These are phyloP conservation scores for Dinothrombium tinctorium DNA, from an alignment of 1,140 invertebrate species.

Conservation along the genomic window DNA sequence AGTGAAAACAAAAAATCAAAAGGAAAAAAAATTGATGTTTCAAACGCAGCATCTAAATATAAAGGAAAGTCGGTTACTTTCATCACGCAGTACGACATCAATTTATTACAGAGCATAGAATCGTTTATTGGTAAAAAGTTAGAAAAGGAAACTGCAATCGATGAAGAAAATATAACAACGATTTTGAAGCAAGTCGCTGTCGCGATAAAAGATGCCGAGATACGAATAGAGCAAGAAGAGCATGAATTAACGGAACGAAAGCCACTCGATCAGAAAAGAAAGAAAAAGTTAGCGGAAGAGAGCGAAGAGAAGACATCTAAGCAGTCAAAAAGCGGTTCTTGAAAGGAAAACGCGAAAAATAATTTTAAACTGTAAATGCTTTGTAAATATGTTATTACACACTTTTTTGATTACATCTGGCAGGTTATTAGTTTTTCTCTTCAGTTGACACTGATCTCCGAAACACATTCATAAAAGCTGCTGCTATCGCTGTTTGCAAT, in stretches of 20 bases:
- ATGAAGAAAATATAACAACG: slow-evolving; percentile 53
- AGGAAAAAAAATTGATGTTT: not conserved
- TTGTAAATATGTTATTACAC: no score
- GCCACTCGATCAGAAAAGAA: no score
- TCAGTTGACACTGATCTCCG: no score
- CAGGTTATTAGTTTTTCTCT: no score
- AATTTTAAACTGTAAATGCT: no score
- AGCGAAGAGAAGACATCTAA: slow-evolving; percentile 57
- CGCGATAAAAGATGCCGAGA: slow-evolving; percentile 66
- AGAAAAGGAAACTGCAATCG: slow-evolving; percentile 11
- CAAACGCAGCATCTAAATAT: slow-evolving; percentile 3
- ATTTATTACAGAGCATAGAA: slow-evolving; percentile 64
- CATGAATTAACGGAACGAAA: slow-evolving; percentile 36
- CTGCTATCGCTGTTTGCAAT: no score
- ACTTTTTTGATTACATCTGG: no score
- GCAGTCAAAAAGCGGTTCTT: no score
- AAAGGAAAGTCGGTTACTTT: slow-evolving; percentile 44
- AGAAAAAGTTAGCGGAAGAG: slow-evolving; percentile 58
- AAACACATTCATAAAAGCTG: no score
- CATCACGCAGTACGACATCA: slow-evolving; percentile 71
- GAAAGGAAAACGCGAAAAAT: no score
- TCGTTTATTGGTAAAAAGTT: slow-evolving; percentile 55
- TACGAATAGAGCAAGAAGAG: slow-evolving; percentile 66
- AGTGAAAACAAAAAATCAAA: not conserved
- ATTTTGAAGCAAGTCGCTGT: slow-evolving; percentile 78